A percentile compares a stretch with the other conserved stretches of the same genome.
phyloP scores from a whole-genome alignment of 2,888 invertebrate genomes.

The Leptinotarsa rubiginosa region DNA sequence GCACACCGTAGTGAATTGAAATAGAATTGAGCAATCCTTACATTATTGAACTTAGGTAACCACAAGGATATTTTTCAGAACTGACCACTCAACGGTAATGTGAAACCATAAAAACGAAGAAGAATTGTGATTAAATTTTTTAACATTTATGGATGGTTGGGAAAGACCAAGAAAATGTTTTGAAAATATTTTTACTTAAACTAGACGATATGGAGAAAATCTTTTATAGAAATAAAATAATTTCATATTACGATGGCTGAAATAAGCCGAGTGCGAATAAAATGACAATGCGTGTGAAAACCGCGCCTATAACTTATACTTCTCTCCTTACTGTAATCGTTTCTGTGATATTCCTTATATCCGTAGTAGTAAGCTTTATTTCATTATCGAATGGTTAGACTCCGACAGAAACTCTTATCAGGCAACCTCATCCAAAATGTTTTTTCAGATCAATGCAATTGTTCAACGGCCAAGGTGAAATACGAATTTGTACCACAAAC shows the following conservation, averaged over 20 bases:
- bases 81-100: too few relatives aligned
- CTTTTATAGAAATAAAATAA: background rate
- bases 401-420: background rate
- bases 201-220: background rate
- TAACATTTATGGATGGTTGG: too few relatives aligned
- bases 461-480: slow-evolving; percentile 49
- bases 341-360: slow-evolving; percentile 55
- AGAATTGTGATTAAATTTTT: too few relatives aligned
- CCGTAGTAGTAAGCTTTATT: slow-evolving; percentile 58
- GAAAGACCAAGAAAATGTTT: background rate
- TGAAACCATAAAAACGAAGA: too few relatives aligned
- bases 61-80: too few relatives aligned
- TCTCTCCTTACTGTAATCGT: slow-evolving; percentile 50
- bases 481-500: slow-evolving; percentile 34
- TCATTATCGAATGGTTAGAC: slow-evolving; percentile 59
- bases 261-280: slow-evolving; percentile 25
- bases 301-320: slow-evolving; percentile 47
- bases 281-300: slow-evolving; percentile 39
- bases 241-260: slow-evolving; percentile 16
- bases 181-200: background rate
- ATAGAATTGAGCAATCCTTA: too few relatives aligned
- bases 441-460: slow-evolving; percentile 56
- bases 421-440: background rate
- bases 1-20: too few relatives aligned
- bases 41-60: too few relatives aligned